Base-by-base conservation (phyloP, 2,113 vertebrate genomes). In the Neomonachus schauinslandi region DNA sequence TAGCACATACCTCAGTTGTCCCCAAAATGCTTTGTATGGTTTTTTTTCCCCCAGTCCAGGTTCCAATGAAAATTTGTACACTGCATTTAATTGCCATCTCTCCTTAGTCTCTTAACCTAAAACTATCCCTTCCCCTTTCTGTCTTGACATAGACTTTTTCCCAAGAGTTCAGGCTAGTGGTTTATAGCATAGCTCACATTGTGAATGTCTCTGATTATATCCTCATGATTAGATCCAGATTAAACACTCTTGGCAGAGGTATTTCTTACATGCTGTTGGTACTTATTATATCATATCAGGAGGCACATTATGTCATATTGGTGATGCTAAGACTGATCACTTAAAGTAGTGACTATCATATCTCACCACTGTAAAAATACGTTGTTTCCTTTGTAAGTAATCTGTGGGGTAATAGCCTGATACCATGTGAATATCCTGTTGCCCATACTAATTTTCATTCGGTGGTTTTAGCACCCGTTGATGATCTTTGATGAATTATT, bases 401-500 rank as follows among this genome's bases (percentile, higher is more conserved):
- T 49, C 67, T n/a, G 14, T 55, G 65, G 57, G n/a, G 18, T 76
- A 18, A 90, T 76, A 89, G 8, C 59, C 86, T 69, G 49, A 90
- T 14, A 96, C 4, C 13, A 77, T 88, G 26, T 90, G 69, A 83
- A 51, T 88, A 91, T 72, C n/a, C 12, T 51, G 5, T 95, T 91
- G 18, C 51, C 12, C 51, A 77, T 82, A 91, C 36, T 53, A 86
- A 18, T 22, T 71, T 93, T 85, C 31, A 83, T 24, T 89, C 63
- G 39, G 49, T 74, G 18, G 24, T 93, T 87, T 87, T 93, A 86
- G 55, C 63, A 74, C 0, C 42, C 14, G 77, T 33, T 72, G 63
- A 82, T 76, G n/a, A 95, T 55, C 19, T 15, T 71, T 82, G 26
- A 89, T 57, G 77, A 83, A 72, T 83, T 95, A 94, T 87, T 88